Conservation (phyloP, 2,888 invertebrate genomes). For the Stenchaetothrips biformis region DNA sequence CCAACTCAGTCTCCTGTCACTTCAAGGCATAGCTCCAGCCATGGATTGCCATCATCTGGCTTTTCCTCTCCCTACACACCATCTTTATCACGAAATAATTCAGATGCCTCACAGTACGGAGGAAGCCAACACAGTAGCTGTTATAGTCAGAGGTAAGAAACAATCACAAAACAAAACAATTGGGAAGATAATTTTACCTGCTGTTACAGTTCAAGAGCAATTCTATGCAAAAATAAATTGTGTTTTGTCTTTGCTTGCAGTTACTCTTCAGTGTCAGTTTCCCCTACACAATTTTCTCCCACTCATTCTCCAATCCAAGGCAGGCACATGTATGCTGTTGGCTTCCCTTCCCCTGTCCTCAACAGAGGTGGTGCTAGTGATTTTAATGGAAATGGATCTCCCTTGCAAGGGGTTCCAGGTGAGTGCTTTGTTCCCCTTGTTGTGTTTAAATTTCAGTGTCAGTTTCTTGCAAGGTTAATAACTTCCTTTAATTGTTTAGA, state of each 20-base stretch:
- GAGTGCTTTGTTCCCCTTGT: conserved; percentile 21
- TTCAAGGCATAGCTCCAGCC: conserved; percentile 60
- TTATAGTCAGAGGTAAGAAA: conserved; percentile 40
- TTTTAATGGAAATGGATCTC: conserved; percentile 31
- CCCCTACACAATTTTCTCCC: conserved; percentile 63
- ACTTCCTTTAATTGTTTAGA: not conserved
- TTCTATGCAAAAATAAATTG: not conserved
- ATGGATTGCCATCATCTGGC: conserved; percentile 50
- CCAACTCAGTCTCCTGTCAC: conserved; percentile 84
- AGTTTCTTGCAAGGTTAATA: not conserved
- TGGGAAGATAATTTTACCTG: not conserved
- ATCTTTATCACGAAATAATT: conserved; percentile 81
- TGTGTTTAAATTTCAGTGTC: not conserved
- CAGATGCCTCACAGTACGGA: conserved; percentile 84
- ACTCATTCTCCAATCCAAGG: conserved; percentile 81
- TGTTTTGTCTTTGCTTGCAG: conserved; percentile 52
- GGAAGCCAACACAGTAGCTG: conserved; percentile 56
- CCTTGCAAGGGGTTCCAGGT: conserved; percentile 34
- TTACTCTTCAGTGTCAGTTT: conserved; percentile 54
- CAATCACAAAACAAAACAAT: not conserved
- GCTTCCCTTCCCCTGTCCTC: conserved; percentile 41
- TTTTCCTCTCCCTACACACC: conserved; percentile 63
- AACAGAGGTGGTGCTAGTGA: conserved; percentile 37
- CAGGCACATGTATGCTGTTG: conserved; percentile 40
- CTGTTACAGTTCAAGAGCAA: not conserved